These are phyloP conservation scores for Drosophila kurseongensis DNA, from an alignment of 1,140 invertebrate genomes.

Conservation along the genomic window DNA sequence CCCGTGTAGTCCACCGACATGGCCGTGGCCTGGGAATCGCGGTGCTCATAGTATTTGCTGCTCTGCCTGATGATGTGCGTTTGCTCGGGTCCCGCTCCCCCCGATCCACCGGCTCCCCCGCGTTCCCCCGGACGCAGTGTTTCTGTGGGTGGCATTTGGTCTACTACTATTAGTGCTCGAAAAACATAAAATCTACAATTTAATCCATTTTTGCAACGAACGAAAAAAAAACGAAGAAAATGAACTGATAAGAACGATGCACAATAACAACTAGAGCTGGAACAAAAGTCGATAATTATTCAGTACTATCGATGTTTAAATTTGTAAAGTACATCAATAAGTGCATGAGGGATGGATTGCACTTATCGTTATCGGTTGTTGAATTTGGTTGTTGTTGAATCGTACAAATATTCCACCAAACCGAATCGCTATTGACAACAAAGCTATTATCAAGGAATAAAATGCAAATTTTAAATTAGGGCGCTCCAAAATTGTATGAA, in stretches of 20 bases:
- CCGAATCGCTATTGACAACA: too few species aligned
- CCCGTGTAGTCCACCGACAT: conserved; percentile 96
- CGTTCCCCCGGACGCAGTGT: conserved; percentile 60
- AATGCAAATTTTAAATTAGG: too few species aligned
- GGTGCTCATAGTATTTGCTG: conserved; percentile 77
- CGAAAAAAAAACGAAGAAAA: conserved; percentile 27
- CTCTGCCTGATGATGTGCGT: conserved; percentile 75
- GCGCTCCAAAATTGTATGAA: too few species aligned
- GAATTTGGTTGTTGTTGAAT: too few species aligned
- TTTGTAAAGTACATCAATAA: neutral
- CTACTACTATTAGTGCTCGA: neutral
- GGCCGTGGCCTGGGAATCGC: conserved; percentile 92
- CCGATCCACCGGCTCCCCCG: conserved; percentile 27
- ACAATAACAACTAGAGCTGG: conserved; percentile 11
- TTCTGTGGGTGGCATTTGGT: conserved; percentile 69
- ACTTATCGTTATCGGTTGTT: neutral
- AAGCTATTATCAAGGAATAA: too few species aligned
- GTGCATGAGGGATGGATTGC: neutral
- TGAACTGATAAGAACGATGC: conserved; percentile 38
- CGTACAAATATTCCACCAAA: too few species aligned
- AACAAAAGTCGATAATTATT: too few species aligned
- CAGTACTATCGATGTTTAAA: neutral
- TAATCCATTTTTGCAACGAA: conserved; percentile 30
- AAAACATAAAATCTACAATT: conserved; percentile 47
- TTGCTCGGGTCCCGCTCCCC: conserved; percentile 44